These are phyloP conservation scores for Xestia xanthographa DNA, from an alignment of 2,888 invertebrate species.

Conservation along the genomic window DNA sequence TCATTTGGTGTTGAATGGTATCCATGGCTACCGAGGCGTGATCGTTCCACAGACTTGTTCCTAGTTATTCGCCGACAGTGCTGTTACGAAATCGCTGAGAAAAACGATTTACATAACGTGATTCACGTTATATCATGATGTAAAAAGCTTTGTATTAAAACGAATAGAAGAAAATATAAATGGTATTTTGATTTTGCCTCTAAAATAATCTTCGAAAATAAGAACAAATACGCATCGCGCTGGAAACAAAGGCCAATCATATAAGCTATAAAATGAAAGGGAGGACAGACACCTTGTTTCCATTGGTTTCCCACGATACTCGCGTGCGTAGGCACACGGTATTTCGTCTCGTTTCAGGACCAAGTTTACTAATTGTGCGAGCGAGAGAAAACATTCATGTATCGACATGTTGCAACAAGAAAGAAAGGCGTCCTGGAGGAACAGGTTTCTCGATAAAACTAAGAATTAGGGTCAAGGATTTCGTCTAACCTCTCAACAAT, in stretches of 20 bases:
- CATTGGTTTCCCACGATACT: slow-evolving; percentile 85
- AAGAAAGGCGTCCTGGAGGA: slow-evolving; percentile 78
- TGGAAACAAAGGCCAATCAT: slow-evolving; percentile 81
- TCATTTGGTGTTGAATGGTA: slow-evolving; percentile 66
- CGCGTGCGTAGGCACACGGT: slow-evolving; percentile 71
- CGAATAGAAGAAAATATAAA: slow-evolving; percentile 29
- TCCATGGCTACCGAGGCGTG: slow-evolving; percentile 81
- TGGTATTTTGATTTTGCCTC: slow-evolving; percentile 18
- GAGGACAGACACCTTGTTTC: slow-evolving; percentile 83
- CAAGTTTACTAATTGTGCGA: slow-evolving; percentile 52
- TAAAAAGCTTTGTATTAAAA: slow-evolving; percentile 42
- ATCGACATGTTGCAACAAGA: slow-evolving; percentile 67
- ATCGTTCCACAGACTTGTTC: slow-evolving; percentile 82
- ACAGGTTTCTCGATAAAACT: slow-evolving; percentile 74
- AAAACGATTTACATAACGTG: slow-evolving; percentile 82
- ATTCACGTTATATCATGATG: slow-evolving; percentile 56
- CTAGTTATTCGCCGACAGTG: slow-evolving; percentile 75
- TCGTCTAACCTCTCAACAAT: slow-evolving; percentile 54
- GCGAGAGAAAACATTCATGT: slow-evolving; percentile 54
- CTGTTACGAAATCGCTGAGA: slow-evolving; percentile 83
- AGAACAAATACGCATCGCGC: slow-evolving; percentile 71
- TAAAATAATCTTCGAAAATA: slow-evolving; percentile 38
- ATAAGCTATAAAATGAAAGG: slow-evolving; percentile 81
- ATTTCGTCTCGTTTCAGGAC: slow-evolving; percentile 70
- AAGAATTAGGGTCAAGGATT: slow-evolving; percentile 76